Percentiles rank a stretch among this genome's conserved stretches.
phyloP scores from a whole-genome alignment of 2,797 vertebrate genomes.

The Eulemur coronatus region DNA sequence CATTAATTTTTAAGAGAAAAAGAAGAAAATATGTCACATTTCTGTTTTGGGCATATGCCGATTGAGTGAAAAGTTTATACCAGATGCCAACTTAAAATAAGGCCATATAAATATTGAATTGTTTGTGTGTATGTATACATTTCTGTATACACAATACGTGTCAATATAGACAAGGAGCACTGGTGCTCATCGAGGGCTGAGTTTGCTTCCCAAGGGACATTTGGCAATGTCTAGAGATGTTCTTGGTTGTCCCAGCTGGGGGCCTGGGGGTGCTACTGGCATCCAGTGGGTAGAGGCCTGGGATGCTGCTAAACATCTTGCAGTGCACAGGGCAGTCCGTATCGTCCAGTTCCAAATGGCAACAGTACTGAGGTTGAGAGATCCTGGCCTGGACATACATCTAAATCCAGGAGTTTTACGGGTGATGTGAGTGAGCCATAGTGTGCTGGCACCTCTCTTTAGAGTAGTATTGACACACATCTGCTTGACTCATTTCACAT shows the following conservation, averaged over 20 bases:
- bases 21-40: constrained; percentile 71
- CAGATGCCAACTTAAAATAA: constrained; percentile 73
- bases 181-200: background rate
- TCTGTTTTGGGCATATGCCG: constrained; percentile 71
- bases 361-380: background rate
- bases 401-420: background rate
- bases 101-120: constrained; percentile 75
- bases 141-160: background rate
- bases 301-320: background rate
- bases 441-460: background rate
- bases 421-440: background rate
- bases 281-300: background rate
- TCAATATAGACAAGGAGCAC: background rate
- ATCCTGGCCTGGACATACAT: background rate
- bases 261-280: background rate
- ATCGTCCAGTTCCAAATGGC: no score
- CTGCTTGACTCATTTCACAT: background rate
- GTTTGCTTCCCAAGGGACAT: background rate
- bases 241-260: background rate
- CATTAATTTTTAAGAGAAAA: constrained; percentile 75
- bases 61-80: constrained; percentile 69
- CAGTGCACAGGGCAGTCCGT: background rate
- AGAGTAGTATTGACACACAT: background rate
- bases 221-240: background rate
- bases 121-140: constrained; percentile 49